Percentiles rank a stretch among this genome's conserved stretches.
Conservation (phyloP, 1,140 invertebrate species). For the Brachionus rotundiformis region DNA sequence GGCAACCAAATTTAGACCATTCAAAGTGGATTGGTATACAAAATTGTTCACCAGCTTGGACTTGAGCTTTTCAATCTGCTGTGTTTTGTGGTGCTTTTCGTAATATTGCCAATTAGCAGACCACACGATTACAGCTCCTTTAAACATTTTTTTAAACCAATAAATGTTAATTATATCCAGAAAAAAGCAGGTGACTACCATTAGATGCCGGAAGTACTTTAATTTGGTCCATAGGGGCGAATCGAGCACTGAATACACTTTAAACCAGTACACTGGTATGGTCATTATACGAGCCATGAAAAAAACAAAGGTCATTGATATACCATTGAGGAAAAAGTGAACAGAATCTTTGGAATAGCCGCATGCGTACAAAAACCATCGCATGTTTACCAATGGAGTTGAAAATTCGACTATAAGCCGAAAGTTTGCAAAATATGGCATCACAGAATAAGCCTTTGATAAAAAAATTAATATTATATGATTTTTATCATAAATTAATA, state of each 20-base stretch:
- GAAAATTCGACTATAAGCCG: slow-evolving; percentile 61
- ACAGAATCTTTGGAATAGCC: slow-evolving; percentile 56
- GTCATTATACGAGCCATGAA: slow-evolving; percentile 58
- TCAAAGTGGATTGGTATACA: slow-evolving; percentile 28
- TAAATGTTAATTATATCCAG: slow-evolving; percentile 60
- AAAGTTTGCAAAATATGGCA: slow-evolving; percentile 62
- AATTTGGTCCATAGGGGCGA: slow-evolving; percentile 56
- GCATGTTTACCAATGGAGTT: slow-evolving; percentile 62
- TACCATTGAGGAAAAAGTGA: slow-evolving; percentile 58
- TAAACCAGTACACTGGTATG: slow-evolving; percentile 59
- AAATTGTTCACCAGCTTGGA: slow-evolving; percentile 24
- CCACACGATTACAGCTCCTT: slow-evolving; percentile 56
- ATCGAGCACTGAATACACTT: slow-evolving; percentile 58
- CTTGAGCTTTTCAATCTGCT: slow-evolving; percentile 26
- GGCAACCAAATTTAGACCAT: slow-evolving; percentile 11
- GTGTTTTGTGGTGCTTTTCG: slow-evolving; percentile 38
- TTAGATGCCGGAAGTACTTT: slow-evolving; percentile 57
- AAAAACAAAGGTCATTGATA: slow-evolving; percentile 60
- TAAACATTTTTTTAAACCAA: slow-evolving; percentile 60
- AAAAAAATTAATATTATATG: background rate
- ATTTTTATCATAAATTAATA: background rate
- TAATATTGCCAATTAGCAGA: slow-evolving; percentile 42
- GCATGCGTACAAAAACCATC: slow-evolving; percentile 59
- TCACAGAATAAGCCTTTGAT: slow-evolving; percentile 58
- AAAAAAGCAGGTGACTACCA: slow-evolving; percentile 58